Conservation (phyloP, 1,140 invertebrate genomes). For the Uloborus diversus region DNA sequence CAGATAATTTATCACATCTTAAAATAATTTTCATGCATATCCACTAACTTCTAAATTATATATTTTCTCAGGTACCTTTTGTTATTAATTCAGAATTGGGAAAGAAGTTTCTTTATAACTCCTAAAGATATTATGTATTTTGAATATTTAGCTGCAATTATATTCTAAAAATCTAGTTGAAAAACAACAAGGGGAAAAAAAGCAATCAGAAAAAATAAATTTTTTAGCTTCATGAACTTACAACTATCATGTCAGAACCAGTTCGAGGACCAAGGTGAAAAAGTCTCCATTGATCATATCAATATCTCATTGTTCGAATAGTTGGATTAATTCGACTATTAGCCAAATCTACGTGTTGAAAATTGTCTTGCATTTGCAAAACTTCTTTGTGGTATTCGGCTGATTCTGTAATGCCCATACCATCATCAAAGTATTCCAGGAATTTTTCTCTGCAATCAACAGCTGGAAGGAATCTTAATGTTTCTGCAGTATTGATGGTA, state of each 20-base stretch:
- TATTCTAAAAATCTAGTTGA: no score
- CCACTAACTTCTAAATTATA: neutral
- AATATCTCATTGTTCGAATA: neutral
- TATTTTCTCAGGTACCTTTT: no score
- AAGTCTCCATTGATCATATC: neutral
- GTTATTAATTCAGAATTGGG: no score
- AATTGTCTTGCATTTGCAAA: neutral
- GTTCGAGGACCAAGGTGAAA: neutral
- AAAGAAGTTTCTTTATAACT: no score
- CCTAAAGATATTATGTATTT: no score
- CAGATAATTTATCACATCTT: neutral
- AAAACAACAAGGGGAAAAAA: no score
- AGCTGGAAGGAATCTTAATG: neutral
- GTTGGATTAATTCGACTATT: neutral
- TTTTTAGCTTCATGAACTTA: neutral
- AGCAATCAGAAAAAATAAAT: neutral
- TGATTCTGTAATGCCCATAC: neutral
- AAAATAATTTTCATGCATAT: neutral
- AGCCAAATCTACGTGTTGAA: neutral
- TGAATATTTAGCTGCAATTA: no score
- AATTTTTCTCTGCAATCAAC: neutral
- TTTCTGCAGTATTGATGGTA: neutral
- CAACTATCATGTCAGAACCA: neutral
- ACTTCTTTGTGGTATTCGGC: neutral
- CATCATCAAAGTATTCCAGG: constrained; percentile 7